Evolutionary conservation across 2,797 vertebrate genomes (phyloP).

Genomic region (Miichthys miiuy): DNA sequence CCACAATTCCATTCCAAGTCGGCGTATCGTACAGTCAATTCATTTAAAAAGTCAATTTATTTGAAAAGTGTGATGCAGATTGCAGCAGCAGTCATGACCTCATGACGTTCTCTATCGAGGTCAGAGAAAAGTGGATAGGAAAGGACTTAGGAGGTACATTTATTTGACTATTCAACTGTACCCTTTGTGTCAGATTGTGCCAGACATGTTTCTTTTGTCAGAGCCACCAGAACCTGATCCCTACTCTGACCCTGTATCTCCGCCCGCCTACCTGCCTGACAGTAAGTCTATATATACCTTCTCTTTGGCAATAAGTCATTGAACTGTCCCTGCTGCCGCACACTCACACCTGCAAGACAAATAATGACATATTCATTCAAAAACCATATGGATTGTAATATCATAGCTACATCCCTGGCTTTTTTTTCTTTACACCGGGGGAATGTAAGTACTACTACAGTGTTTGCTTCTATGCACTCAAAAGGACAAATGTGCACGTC

Average conservation of each 20-base stretch:
- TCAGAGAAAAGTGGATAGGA: too few species aligned
- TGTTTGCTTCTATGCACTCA: not conserved
- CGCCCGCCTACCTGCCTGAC: too few species aligned
- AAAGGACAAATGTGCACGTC: conserved; percentile 2
- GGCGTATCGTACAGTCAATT: too few species aligned
- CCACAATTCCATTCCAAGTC: too few species aligned
- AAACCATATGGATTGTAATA: not conserved
- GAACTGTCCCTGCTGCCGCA: not conserved
- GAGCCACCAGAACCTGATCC: not conserved
- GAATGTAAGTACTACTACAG: not conserved
- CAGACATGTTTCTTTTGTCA: too few species aligned
- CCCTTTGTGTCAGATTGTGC: not conserved
- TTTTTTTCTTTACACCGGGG: not conserved
- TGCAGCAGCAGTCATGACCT: too few species aligned
- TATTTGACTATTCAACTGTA: too few species aligned
- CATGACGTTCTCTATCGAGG: too few species aligned
- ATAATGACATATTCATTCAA: not conserved
- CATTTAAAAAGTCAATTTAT: too few species aligned
- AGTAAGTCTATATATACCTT: not conserved
- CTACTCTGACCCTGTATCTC: not conserved
- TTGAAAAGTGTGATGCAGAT: too few species aligned
- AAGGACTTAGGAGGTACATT: too few species aligned
- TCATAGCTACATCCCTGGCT: not conserved
- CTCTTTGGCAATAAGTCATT: not conserved
- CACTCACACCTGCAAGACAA: not conserved